Evolutionary conservation across 2,797 vertebrate species (phyloP).

Genomic region (Sylvia borin): DNA sequence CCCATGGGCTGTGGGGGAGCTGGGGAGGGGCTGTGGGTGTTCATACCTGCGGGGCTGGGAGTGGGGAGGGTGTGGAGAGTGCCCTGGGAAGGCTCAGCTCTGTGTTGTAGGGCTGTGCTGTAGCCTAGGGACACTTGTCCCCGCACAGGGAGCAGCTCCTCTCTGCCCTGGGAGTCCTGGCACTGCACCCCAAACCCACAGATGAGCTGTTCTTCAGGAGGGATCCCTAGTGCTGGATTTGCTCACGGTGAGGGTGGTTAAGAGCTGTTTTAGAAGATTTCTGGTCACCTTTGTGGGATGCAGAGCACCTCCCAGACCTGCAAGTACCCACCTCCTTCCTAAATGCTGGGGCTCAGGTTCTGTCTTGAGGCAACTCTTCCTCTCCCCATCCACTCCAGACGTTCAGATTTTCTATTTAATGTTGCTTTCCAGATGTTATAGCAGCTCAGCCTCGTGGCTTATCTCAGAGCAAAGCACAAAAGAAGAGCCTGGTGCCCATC

Average conservation of each 20-base stretch:
- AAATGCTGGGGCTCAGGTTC: rapidly evolving
- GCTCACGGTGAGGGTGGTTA: not conserved
- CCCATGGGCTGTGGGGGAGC: not conserved
- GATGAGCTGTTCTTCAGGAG: rapidly evolving
- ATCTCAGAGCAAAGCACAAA: not conserved
- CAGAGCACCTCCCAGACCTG: not conserved
- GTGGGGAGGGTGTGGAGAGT: rapidly evolving
- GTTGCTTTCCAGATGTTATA: not conserved
- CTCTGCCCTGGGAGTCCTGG: not conserved
- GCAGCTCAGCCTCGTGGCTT: not conserved
- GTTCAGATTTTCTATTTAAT: not conserved
- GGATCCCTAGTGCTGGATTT: not conserved
- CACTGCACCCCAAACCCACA: not conserved
- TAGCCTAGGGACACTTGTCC: rapidly evolving
- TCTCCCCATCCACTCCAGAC: not conserved
- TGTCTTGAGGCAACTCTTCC: not conserved
- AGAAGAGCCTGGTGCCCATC: rapidly evolving
- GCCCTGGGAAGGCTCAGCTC: not conserved
- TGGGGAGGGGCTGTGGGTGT: not conserved
- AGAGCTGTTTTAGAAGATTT: not conserved
- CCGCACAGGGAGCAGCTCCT: rapidly evolving
- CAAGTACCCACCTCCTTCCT: not conserved
- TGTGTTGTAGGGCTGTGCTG: rapidly evolving
- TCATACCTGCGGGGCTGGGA: not conserved
- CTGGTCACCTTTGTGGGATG: not conserved